A percentile compares a stretch with the other conserved stretches of the same genome.
phyloP scores from a whole-genome alignment of 2,797 vertebrate species.

The Salmo trutta region DNA sequence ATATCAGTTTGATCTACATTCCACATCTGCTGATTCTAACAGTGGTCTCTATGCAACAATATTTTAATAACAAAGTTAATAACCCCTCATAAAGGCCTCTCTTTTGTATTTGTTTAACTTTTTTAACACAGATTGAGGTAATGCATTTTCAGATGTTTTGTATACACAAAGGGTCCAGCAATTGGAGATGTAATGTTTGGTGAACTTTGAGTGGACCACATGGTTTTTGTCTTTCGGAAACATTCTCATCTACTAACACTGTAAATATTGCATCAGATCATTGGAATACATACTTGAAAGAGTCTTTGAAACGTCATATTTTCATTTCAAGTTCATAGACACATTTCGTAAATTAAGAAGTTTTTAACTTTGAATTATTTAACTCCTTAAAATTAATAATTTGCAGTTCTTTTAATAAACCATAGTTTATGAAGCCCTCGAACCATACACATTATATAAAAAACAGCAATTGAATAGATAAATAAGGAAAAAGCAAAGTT shows the following conservation, averaged over 20 bases:
- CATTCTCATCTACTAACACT: slow-evolving; percentile 23
- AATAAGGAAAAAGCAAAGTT: slow-evolving; percentile 33
- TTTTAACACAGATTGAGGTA: no score
- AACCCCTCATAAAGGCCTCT: no score
- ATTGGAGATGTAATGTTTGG: slow-evolving; percentile 7
- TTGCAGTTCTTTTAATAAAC: background rate
- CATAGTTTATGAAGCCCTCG: slow-evolving; percentile 8
- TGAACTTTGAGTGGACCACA: slow-evolving; percentile 38
- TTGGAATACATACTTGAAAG: background rate
- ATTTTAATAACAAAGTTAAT: background rate
- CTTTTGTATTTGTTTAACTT: no score
- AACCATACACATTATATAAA: slow-evolving; percentile 15
- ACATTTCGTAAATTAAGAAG: no score
- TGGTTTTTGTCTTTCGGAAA: slow-evolving; percentile 60
- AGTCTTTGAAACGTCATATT: background rate
- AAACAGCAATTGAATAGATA: slow-evolving; percentile 29
- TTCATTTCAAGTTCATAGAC: background rate
- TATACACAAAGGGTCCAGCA: no score
- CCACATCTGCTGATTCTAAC: background rate
- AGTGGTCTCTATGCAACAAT: background rate
- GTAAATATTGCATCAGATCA: slow-evolving; percentile 6
- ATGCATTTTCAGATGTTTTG: no score
- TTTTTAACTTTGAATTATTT: no score
- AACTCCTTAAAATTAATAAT: background rate
- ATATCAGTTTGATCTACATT: background rate